Base-by-base conservation (phyloP, 2,888 invertebrate species). In the Coenonympha glycerion region DNA sequence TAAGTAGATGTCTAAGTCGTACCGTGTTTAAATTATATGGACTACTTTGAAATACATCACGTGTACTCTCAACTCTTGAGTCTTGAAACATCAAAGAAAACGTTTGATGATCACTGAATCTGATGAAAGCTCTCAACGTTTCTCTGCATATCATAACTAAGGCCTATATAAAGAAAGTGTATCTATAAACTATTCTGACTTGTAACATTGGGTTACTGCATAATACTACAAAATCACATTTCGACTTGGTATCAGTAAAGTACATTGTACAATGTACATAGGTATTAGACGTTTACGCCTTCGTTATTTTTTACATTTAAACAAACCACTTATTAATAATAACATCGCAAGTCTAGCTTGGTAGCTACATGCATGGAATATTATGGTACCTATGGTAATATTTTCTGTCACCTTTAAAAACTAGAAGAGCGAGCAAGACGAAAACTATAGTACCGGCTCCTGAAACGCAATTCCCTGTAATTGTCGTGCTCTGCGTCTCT, bases 401-500 rank as follows among this genome's bases (percentile, higher is more conserved):
- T 33, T 15, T 18, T 28, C n/a, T 15, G 33, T 47, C 39, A 49
- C 42, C 47, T 30, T 53, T 52, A 31, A 48, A 41, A 44, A 13
- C 37, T 11, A 34, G 51, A 47, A 21, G 54, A 42, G 52, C 40
- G 52, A 54, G 58, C 49, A 49, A 61, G 61, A 62, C 31, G 54
- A 52, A 52, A 52, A 48, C 13, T 16, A 58, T 26, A 39, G 53
- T n/a, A 50, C 47, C 50, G 56, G 51, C 54, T 62, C 57, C 59
- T 66, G 57, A 60, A 63, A 61, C 57, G 58, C 59, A 63, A 56
- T 56, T 48, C 52, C 58, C 53, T 58, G 55, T 59, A 60, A 52
- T 59, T 41, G 33, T 47, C 58, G 60, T 63, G 65, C 54, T 44
- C 39, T 42, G 62, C 54, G 63, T 70, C 66, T 69, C 63, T 67